Evolutionary conservation across 2,113 vertebrate species (phyloP), one percentile per base, ranked within the genome.

Genomic region (Pluvianellus socialis): DNA sequence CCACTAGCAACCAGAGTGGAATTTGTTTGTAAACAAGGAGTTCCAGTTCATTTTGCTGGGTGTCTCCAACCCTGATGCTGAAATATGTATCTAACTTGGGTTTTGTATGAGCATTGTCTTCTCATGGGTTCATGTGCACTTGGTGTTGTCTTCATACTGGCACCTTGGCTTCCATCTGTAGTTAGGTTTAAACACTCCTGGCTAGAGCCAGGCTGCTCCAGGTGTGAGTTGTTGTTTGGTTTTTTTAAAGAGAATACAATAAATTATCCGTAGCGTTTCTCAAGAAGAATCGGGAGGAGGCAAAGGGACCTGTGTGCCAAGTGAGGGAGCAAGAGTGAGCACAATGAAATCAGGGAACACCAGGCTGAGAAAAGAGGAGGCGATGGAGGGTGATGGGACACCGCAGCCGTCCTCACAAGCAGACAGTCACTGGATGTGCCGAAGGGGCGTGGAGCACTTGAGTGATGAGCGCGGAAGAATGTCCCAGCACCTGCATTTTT

Each of bases 401-500:
- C 44, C 56, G 6, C 23, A 35, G 50, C 59, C 81, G 61, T 35
- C 52, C 49, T 53, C 53, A 83, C 58, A 52, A 79, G 27, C 53
- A 44, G 21, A 20, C 30, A 80, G 45, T 40, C 16, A 4, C 77
- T 75, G 58, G 59, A 52, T 33, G 52, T 52, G 28, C 49, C 55
- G 40, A 19, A 88, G 63, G 27, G 90, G 35, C 86, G 68, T 22
- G 79, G 22, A 86, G 2, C 53, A 7, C 44, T 14, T 87, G 80
- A 83, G 27, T 52, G 49, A 42, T 79, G 40, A 87, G 68, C 56
- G n/a, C 0, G 0, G 76, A 77, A 67, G 32, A 26, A 26, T 67
- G 50, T 81, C 80, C 70, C 42, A 82, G 70, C 70, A 92, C 76
- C 76, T 89, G 91, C 89, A 85, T 92, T 96, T 96, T 84, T 96